Percentiles rank a stretch among this genome's conserved stretches.
Conservation (phyloP, 2,113 vertebrate species). For the Opisthocomus hoazin region DNA sequence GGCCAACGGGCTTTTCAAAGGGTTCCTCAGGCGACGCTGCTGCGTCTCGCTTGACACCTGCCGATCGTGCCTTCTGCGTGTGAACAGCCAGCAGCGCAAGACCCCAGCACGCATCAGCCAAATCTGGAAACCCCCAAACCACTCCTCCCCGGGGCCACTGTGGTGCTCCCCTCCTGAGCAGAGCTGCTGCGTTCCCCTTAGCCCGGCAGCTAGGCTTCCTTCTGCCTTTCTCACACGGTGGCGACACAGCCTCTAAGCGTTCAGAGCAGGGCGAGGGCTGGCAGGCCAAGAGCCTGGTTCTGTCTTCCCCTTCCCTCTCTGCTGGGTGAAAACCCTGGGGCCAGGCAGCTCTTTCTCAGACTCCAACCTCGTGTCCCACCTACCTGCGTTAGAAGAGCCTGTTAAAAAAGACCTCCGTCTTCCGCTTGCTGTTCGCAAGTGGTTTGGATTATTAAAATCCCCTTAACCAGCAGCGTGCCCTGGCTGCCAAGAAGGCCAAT, state of each 20-base stretch:
- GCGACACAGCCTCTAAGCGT: too few species aligned
- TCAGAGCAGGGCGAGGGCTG: not conserved
- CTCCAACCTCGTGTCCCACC: not conserved
- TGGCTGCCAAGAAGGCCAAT: too few species aligned
- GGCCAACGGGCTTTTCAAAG: not conserved
- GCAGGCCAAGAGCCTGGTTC: not conserved
- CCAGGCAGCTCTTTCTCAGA: not conserved
- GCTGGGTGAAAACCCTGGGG: not conserved
- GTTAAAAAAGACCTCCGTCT: too few species aligned
- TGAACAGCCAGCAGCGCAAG: rapidly evolving
- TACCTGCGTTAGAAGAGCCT: too few species aligned
- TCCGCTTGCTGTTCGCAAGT: not conserved
- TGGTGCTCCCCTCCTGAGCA: too few species aligned
- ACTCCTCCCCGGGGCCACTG: rapidly evolving
- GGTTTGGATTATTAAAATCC: not conserved
- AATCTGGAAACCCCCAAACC: not conserved
- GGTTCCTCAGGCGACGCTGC: not conserved
- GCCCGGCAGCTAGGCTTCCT: not conserved
- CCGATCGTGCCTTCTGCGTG: not conserved
- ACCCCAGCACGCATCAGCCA: not conserved
- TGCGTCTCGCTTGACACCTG: not conserved
- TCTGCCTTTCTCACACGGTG: too few species aligned
- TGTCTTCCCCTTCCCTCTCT: not conserved
- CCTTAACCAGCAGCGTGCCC: too few species aligned
- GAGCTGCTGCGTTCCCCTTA: not conserved